Percentiles rank a stretch among this genome's conserved stretches.
Evolutionary conservation across 1,140 invertebrate genomes (phyloP).

Genomic region (Hormaphis cornu): DNA sequence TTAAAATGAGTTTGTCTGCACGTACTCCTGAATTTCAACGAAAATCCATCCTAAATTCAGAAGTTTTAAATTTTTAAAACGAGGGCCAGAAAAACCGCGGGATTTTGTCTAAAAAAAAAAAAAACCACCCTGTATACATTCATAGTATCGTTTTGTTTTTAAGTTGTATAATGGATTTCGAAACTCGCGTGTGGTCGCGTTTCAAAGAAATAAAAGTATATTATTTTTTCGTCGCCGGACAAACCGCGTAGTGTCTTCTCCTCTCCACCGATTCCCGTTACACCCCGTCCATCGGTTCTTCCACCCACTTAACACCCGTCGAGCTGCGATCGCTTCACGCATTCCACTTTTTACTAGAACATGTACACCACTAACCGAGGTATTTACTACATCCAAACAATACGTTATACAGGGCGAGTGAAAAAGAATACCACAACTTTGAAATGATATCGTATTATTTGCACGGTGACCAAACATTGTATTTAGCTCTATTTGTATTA

Average conservation of each 20-base stretch:
- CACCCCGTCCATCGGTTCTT: neutral
- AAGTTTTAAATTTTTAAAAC: too few relatives aligned
- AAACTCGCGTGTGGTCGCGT: slow-evolving; percentile 4
- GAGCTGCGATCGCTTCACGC: neutral
- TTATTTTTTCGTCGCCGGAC: neutral
- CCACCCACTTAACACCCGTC: slow-evolving; percentile 14
- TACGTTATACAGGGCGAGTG: too few relatives aligned
- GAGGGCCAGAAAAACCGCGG: too few relatives aligned
- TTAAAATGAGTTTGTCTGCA: too few relatives aligned
- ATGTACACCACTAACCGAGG: neutral
- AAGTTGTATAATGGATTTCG: too few relatives aligned
- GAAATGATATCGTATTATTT: neutral
- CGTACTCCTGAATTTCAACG: too few relatives aligned
- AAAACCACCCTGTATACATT: too few relatives aligned
- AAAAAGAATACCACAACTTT: neutral
- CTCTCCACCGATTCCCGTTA: neutral
- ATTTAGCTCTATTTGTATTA: too few relatives aligned
- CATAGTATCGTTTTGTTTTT: too few relatives aligned
- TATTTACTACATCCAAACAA: neutral
- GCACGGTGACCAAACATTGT: slow-evolving; percentile 1
- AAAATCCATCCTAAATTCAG: too few relatives aligned
- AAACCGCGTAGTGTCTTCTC: neutral
- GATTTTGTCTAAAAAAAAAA: too few relatives aligned
- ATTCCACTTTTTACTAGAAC: slow-evolving; percentile 32
- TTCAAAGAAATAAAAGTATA: too few relatives aligned